phyloP scores from a whole-genome alignment of 2,113 vertebrate genomes.

The Scomber japonicus region DNA sequence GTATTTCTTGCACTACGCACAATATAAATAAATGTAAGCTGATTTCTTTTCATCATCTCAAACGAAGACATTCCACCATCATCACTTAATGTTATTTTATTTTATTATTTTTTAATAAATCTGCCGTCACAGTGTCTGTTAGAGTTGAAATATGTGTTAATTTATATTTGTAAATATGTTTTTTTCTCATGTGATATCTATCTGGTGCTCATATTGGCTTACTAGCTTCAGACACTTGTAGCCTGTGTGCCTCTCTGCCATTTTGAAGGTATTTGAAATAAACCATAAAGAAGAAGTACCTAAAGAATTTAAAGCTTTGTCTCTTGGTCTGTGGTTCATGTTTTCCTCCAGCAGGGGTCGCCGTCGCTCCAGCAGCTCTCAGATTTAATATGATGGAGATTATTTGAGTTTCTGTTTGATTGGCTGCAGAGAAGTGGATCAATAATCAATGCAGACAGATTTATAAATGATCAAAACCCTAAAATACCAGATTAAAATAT shows the following conservation, averaged over 20 bases:
- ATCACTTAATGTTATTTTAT: constrained; percentile 20
- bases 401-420: too few relatives aligned
- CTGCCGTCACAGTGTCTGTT: constrained; percentile 43
- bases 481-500: too few relatives aligned
- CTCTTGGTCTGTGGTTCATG: constrained; percentile 5
- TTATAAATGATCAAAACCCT: too few relatives aligned
- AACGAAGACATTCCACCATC: constrained; percentile 25
- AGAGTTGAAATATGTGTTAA: constrained; percentile 68
- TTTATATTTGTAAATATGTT: constrained; percentile 80
- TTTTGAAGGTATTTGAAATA: constrained; percentile 67
- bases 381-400: too few relatives aligned
- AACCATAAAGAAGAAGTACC: constrained; percentile 39
- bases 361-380: neutral
- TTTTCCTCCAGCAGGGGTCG: constrained; percentile 54
- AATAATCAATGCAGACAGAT: too few relatives aligned
- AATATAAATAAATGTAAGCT: constrained; percentile 34
- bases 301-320: neutral
- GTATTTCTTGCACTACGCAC: constrained; percentile 70
- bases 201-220: constrained; percentile 65
- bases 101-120: constrained; percentile 6
- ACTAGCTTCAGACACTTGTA: constrained; percentile 47
- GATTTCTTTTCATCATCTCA: constrained; percentile 21
- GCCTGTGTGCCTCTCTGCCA: constrained; percentile 62
- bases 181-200: constrained; percentile 51
- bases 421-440: too few relatives aligned